phyloP scores from a whole-genome alignment of 1,140 invertebrate genomes.

The Platorchestia sp. region DNA sequence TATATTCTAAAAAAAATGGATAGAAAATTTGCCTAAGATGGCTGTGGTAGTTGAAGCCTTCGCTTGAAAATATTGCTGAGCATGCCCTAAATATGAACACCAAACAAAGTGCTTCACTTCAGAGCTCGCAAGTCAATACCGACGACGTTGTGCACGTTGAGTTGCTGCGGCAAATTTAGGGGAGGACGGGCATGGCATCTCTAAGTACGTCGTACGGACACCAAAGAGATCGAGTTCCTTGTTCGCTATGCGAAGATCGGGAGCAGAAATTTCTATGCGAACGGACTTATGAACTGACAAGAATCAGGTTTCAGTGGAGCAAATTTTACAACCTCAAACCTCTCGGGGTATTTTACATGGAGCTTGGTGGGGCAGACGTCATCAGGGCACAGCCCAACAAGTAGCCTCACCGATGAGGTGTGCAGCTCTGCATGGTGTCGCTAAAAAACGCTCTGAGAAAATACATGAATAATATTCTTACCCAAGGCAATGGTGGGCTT shows the following conservation, averaged over 20 bases:
- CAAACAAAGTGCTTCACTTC: background rate
- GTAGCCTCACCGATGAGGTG: background rate
- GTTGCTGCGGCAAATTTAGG: background rate
- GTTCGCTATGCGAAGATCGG: slow-evolving; percentile 19
- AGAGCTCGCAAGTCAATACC: background rate
- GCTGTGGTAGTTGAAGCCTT: background rate
- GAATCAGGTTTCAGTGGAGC: slow-evolving; percentile 32
- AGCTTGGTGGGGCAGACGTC: background rate
- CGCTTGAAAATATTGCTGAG: background rate
- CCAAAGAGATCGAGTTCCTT: background rate
- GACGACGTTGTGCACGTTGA: background rate
- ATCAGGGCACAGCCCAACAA: background rate
- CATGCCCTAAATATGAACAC: background rate
- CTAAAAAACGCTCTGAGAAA: background rate
- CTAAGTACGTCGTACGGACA: background rate
- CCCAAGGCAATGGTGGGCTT: background rate
- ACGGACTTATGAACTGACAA: slow-evolving; percentile 25
- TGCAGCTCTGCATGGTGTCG: background rate
- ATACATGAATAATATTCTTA: background rate
- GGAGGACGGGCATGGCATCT: background rate
- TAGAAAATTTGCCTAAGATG: background rate
- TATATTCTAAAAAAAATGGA: too few species aligned
- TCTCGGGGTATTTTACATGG: background rate
- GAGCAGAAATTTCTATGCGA: background rate
- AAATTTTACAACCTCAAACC: slow-evolving; percentile 10